These are phyloP conservation scores for Hozukius guyotensis DNA, from an alignment of 2,797 vertebrate genomes.

Conservation along the genomic window DNA sequence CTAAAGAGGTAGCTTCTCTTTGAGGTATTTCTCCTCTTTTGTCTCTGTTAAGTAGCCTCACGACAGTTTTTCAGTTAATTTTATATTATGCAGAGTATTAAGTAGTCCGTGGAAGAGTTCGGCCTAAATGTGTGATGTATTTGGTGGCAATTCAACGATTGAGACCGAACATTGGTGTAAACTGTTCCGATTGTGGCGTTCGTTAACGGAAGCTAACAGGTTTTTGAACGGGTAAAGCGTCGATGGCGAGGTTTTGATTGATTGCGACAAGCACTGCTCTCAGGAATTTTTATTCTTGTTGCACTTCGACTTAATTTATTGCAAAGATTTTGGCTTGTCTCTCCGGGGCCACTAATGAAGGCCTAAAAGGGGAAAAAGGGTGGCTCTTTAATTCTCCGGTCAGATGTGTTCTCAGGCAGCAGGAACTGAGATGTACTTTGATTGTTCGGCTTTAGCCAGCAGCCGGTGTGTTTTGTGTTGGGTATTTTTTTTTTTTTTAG, in stretches of 20 bases:
- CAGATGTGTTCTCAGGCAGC: constrained; percentile 17
- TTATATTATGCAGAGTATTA: constrained; percentile 25
- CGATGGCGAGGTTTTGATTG: background rate
- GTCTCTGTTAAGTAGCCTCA: constrained; percentile 29
- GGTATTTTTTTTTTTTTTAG: constrained; percentile 54
- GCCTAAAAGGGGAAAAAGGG: background rate
- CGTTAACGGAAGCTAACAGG: constrained; percentile 5
- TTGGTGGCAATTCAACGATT: constrained; percentile 11
- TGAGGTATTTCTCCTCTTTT: constrained; percentile 22
- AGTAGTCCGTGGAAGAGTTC: constrained; percentile 21
- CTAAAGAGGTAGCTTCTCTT: constrained; percentile 42
- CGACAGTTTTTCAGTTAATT: constrained; percentile 50
- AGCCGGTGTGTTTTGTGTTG: constrained; percentile 28
- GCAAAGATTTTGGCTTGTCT: constrained; percentile 19
- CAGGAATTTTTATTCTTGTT: constrained; percentile 46
- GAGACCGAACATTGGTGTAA: background rate
- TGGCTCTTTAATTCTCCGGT: background rate
- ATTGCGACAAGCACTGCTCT: constrained; percentile 32
- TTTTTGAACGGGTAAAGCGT: constrained; percentile 1
- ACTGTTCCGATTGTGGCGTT: constrained; percentile 18
- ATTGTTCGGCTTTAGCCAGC: constrained; percentile 57
- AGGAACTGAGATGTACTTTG: constrained; percentile 9
- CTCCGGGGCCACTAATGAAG: background rate
- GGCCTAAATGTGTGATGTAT: constrained; percentile 6
- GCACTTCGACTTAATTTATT: constrained; percentile 37